Evolutionary conservation across 2,888 invertebrate genomes (phyloP).

Genomic region (Julus scandinavius): DNA sequence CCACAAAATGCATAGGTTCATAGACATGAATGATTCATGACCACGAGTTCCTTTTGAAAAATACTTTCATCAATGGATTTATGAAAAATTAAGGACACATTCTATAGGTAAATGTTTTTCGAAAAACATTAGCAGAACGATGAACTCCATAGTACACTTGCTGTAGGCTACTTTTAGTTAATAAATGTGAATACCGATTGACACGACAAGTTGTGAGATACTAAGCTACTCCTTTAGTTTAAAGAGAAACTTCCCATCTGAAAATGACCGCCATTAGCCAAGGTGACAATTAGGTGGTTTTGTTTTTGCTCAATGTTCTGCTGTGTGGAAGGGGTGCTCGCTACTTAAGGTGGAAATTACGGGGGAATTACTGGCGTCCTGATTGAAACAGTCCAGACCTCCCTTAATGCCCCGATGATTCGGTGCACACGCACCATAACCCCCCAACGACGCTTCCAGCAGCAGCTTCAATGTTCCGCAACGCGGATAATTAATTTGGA

Average conservation of each 20-base stretch:
- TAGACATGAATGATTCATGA: no score
- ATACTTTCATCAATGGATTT: no score
- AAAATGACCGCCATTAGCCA: conserved; percentile 18
- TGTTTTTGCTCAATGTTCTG: not conserved
- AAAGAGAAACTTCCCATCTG: not conserved
- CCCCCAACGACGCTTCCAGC: conserved; percentile 38
- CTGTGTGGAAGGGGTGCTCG: not conserved
- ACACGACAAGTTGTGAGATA: no score
- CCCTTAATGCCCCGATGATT: not conserved
- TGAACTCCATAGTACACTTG: no score
- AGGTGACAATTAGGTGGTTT: conserved; percentile 42
- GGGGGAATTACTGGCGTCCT: conserved; percentile 24
- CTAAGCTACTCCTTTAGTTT: no score
- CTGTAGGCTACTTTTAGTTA: no score
- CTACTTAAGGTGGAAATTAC: conserved; percentile 30
- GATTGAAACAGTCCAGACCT: conserved; percentile 40
- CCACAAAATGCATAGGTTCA: no score
- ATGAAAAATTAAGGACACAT: no score
- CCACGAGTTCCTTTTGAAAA: no score
- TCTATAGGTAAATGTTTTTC: no score
- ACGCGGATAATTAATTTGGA: conserved; percentile 49
- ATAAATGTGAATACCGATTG: no score
- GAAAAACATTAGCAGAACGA: no score
- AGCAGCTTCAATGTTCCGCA: conserved; percentile 16
- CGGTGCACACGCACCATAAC: conserved; percentile 30